phyloP scores from a whole-genome alignment of 2,888 invertebrate genomes.

The Drosophila affinis region DNA sequence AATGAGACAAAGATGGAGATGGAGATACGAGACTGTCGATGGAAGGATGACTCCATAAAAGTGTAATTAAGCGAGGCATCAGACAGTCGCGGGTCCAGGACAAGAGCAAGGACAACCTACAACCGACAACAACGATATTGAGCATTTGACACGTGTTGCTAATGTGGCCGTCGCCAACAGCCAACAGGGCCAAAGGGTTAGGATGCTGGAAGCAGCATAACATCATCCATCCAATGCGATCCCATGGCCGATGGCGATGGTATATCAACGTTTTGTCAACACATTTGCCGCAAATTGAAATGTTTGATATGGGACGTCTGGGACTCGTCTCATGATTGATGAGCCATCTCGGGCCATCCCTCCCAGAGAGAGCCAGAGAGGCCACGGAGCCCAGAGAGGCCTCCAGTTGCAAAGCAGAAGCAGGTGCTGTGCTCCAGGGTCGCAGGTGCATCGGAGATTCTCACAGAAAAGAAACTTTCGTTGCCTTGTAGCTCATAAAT shows the following conservation, averaged over 20 bases:
- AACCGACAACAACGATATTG: slow-evolving; percentile 1
- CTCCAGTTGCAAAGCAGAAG: background rate
- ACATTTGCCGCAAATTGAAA: slow-evolving; percentile 72
- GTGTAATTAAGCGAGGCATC: slow-evolving; percentile 65
- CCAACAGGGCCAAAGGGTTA: background rate
- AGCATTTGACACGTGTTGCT: slow-evolving; percentile 71
- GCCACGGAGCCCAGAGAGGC: background rate
- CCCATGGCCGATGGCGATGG: slow-evolving; percentile 17
- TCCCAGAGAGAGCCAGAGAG: background rate
- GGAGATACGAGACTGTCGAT: slow-evolving; percentile 1
- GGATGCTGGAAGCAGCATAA: background rate
- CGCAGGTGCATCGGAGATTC: background rate
- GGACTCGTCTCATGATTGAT: slow-evolving; percentile 32
- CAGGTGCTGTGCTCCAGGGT: background rate
- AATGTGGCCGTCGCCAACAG: slow-evolving; percentile 42
- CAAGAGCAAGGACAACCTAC: slow-evolving; percentile 1
- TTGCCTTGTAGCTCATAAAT: slow-evolving; percentile 32
- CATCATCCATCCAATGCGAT: slow-evolving; percentile 3
- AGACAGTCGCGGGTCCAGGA: slow-evolving; percentile 11
- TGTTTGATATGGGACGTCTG: slow-evolving; percentile 54
- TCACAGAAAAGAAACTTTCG: slow-evolving; percentile 15
- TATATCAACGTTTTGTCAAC: slow-evolving; percentile 63
- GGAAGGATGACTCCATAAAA: slow-evolving; percentile 62
- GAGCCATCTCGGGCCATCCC: slow-evolving; percentile 19
- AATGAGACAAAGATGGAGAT: slow-evolving; percentile 7